phyloP scores from a whole-genome alignment of 2,113 vertebrate species.

The Donacobius atricapilla region DNA sequence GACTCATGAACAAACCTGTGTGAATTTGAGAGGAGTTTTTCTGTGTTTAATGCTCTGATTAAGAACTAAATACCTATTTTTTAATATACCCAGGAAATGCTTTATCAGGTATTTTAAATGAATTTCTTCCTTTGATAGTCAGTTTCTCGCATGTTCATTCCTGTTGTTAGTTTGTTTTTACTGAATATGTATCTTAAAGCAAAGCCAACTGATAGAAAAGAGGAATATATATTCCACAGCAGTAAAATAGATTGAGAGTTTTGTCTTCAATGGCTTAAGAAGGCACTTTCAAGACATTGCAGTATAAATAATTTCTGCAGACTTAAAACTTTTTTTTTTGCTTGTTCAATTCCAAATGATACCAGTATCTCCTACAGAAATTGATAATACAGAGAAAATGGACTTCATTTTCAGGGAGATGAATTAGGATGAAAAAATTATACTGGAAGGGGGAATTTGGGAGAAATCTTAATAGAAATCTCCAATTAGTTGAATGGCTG shows the following conservation, averaged over 20 bases:
- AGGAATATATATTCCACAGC: background rate
- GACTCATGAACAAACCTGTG: background rate
- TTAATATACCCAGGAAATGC: background rate
- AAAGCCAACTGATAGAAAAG: background rate
- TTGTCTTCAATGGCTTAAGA: constrained; percentile 14
- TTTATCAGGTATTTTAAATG: background rate
- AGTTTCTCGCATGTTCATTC: background rate
- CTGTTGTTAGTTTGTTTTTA: background rate
- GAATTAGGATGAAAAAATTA: constrained; percentile 13
- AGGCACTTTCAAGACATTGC: background rate
- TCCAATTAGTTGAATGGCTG: constrained; percentile 54
- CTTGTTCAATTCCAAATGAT: constrained; percentile 2
- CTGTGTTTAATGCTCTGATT: background rate
- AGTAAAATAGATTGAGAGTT: background rate
- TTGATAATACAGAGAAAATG: background rate
- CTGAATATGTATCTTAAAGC: background rate
- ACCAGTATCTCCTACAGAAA: constrained; percentile 34
- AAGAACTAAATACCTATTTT: background rate
- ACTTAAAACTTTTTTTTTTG: background rate
- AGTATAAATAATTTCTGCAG: background rate
- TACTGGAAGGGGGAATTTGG: constrained; percentile 10
- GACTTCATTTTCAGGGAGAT: constrained; percentile 1
- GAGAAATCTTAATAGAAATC: constrained; percentile 64
- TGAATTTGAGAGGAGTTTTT: background rate
- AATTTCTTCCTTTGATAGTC: background rate